Conservation (phyloP, 30 jellyfish, hydroid and myxozoan genomes). For the Haliclystus octoradiatus region DNA sequence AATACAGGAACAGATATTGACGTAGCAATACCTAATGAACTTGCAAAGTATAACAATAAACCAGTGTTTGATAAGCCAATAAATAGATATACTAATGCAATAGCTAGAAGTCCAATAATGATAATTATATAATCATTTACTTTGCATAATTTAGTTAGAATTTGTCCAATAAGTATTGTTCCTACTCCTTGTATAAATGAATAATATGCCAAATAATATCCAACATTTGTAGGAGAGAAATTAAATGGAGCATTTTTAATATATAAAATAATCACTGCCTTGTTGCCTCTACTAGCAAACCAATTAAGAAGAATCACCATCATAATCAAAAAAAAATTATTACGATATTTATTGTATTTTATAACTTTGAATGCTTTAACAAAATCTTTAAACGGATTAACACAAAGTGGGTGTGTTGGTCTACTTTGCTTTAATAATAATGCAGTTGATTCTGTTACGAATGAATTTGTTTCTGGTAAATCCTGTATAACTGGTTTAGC, state of each 20-base stretch:
- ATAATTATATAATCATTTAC: constrained; percentile 44
- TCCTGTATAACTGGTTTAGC: too few species aligned
- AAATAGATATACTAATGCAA: constrained; percentile 27
- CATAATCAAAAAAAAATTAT: too few species aligned
- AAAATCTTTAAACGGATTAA: too few species aligned
- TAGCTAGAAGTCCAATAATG: constrained; percentile 51
- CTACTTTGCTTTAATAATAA: too few species aligned
- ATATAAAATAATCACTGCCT: constrained; percentile 44
- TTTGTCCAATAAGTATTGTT: constrained; percentile 49
- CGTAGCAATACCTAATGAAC: constrained; percentile 48
- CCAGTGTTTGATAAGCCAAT: constrained; percentile 52
- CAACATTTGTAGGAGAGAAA: constrained; percentile 53
- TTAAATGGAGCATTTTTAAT: constrained; percentile 52
- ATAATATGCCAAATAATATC: constrained; percentile 54
- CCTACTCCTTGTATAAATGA: constrained; percentile 66
- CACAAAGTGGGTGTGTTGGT: too few species aligned
- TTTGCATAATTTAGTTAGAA: constrained; percentile 32
- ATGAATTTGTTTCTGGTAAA: too few species aligned
- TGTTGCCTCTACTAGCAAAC: constrained; percentile 63
- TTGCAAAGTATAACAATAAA: constrained; percentile 37
- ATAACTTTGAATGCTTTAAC: too few species aligned
- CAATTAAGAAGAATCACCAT: too few species aligned
- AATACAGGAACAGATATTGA: constrained; percentile 53
- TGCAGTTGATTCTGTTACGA: too few species aligned
- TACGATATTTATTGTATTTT: too few species aligned